Conservation (phyloP, 2,888 invertebrate species). For the Polydrusus pterygomalis region DNA sequence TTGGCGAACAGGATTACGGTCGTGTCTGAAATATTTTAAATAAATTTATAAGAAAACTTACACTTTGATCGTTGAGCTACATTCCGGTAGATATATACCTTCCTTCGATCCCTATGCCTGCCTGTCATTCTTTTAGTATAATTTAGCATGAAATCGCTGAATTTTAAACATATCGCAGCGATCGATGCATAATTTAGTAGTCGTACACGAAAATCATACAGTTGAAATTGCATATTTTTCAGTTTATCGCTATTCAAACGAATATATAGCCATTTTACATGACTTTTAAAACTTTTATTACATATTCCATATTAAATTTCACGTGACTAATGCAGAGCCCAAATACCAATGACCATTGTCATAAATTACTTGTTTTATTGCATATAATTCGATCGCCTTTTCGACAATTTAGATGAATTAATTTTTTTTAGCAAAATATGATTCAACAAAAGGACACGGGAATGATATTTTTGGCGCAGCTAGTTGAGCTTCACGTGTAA, state of each 20-base stretch:
- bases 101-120: background rate
- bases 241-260: slow-evolving; percentile 15
- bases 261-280: slow-evolving; percentile 24
- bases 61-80: no score
- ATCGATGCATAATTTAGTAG: slow-evolving; percentile 7
- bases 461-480: no score
- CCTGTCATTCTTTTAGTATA: background rate
- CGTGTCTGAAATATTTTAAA: no score
- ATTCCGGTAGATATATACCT: no score
- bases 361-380: slow-evolving; percentile 22
- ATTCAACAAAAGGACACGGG: no score
- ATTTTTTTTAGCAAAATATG: no score
- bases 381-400: background rate
- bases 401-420: no score
- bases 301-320: slow-evolving; percentile 25
- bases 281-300: slow-evolving; percentile 30
- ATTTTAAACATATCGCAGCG: slow-evolving; percentile 4
- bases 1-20: no score
- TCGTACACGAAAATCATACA: slow-evolving; percentile 9
- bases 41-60: no score
- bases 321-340: slow-evolving; percentile 16
- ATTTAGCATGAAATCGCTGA: background rate
- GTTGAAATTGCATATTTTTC: background rate
- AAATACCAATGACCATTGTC: slow-evolving; percentile 25
- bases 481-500: no score